A percentile compares a stretch with the other conserved stretches of the same genome.
phyloP scores from a whole-genome alignment of 1,140 invertebrate genomes.

The Panagrolaimus sp. region DNA sequence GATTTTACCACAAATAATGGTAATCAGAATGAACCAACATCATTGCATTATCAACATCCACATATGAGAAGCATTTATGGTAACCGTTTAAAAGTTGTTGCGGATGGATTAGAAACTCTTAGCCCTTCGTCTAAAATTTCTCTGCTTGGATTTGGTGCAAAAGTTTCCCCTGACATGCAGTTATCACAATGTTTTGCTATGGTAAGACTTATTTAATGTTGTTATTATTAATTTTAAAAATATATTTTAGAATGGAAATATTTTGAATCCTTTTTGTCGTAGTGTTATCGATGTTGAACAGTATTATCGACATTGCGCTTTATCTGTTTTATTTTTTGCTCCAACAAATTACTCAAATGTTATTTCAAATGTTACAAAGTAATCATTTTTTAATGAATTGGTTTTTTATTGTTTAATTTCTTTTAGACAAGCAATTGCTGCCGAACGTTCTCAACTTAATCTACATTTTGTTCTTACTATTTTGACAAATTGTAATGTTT shows the following conservation, averaged over 20 bases:
- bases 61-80: not conserved
- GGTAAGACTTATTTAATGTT: too few relatives aligned
- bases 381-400: not conserved
- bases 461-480: not conserved
- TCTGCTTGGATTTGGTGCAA: not conserved
- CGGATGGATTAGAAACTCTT: not conserved
- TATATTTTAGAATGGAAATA: too few relatives aligned
- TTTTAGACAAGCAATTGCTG: slow-evolving; percentile 14
- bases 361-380: slow-evolving; percentile 6
- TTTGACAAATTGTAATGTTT: not conserved
- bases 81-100: not conserved
- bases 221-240: too few relatives aligned
- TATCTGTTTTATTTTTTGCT: not conserved
- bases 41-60: slow-evolving; percentile 6
- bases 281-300: not conserved
- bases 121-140: not conserved
- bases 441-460: not conserved
- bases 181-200: too few relatives aligned
- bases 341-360: not conserved
- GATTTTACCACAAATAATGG: slow-evolving; percentile 7
- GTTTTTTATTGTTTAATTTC: not conserved
- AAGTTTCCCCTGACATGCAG: not conserved
- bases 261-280: not conserved
- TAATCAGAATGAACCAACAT: not conserved
- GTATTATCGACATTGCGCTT: not conserved